phyloP scores from a whole-genome alignment of 2,113 vertebrate species.

The Chrysemys picta region DNA sequence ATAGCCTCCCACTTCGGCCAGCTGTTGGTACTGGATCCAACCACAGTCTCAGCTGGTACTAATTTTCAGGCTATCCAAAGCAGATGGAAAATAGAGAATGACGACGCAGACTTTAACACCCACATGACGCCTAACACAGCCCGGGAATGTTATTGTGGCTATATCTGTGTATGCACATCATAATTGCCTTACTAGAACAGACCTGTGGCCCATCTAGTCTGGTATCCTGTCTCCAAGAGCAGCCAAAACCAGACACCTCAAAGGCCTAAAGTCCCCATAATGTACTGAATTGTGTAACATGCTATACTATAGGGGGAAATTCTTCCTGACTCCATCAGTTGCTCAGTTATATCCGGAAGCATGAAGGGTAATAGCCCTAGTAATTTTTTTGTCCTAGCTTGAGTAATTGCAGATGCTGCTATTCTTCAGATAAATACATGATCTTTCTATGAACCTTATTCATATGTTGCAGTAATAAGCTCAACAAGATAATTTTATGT shows the following conservation, averaged over 20 bases:
- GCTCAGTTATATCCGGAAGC: slow-evolving; percentile 59
- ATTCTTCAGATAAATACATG: background rate
- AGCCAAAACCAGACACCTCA: slow-evolving; percentile 1
- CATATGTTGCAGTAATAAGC: background rate
- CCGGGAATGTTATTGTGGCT: background rate
- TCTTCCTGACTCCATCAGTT: slow-evolving; percentile 61
- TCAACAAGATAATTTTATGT: background rate
- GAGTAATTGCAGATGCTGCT: slow-evolving; percentile 36
- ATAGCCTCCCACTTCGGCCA: background rate
- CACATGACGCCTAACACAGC: background rate
- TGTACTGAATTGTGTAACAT: slow-evolving; percentile 3
- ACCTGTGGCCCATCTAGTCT: background rate
- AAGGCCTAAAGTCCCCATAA: background rate
- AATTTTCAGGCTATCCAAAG: slow-evolving; percentile 57
- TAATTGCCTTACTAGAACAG: background rate
- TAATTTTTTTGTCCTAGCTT: slow-evolving; percentile 41
- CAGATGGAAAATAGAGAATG: slow-evolving; percentile 54
- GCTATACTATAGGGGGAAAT: slow-evolving; percentile 31
- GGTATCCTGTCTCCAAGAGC: slow-evolving; percentile 15
- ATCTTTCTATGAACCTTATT: slow-evolving; percentile 30
- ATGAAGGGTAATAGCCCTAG: slow-evolving; percentile 25
- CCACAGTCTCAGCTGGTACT: slow-evolving; percentile 43
- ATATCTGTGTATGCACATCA: background rate
- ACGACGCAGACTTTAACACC: slow-evolving; percentile 20
- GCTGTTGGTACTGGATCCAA: slow-evolving; percentile 5